These are phyloP conservation scores for Nipponia nippon DNA, from an alignment of 2,113 vertebrate genomes.

Conservation along the genomic window DNA sequence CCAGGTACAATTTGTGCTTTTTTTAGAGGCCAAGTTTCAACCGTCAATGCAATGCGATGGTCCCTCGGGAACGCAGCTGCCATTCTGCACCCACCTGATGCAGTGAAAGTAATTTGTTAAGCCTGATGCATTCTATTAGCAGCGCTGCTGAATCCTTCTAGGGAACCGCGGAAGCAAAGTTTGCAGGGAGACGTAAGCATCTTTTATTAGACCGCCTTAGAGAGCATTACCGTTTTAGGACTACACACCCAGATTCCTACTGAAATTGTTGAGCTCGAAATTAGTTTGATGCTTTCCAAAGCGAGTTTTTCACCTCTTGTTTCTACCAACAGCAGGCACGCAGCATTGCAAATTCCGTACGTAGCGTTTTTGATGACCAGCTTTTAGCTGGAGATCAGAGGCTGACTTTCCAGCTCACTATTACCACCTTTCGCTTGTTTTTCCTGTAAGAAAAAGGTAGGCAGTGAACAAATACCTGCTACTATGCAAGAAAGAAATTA, in stretches of 20 bases:
- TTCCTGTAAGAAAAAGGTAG: background rate
- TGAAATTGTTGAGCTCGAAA: background rate
- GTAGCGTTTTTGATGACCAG: background rate
- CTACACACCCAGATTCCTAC: background rate
- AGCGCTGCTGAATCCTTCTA: no score
- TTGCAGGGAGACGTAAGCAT: background rate
- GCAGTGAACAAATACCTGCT: background rate
- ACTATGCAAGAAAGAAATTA: background rate
- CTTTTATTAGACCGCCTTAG: background rate
- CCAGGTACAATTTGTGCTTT: background rate
- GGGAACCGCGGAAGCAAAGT: background rate
- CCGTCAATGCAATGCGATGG: rapidly evolving
- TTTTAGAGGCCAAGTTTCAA: background rate
- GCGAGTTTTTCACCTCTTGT: background rate
- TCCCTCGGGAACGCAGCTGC: background rate
- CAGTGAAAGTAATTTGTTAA: background rate
- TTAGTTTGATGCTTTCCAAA: background rate
- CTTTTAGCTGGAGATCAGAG: background rate
- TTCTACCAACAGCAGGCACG: background rate
- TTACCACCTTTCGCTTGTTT: background rate
- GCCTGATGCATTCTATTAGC: background rate
- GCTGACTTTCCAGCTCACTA: background rate
- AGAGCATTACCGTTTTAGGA: background rate
- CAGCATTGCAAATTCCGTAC: background rate
- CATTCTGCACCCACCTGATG: background rate